Percentiles rank a stretch among this genome's conserved stretches.
Evolutionary conservation across 2,113 vertebrate genomes (phyloP).

Genomic region (Chaetodon auriga): DNA sequence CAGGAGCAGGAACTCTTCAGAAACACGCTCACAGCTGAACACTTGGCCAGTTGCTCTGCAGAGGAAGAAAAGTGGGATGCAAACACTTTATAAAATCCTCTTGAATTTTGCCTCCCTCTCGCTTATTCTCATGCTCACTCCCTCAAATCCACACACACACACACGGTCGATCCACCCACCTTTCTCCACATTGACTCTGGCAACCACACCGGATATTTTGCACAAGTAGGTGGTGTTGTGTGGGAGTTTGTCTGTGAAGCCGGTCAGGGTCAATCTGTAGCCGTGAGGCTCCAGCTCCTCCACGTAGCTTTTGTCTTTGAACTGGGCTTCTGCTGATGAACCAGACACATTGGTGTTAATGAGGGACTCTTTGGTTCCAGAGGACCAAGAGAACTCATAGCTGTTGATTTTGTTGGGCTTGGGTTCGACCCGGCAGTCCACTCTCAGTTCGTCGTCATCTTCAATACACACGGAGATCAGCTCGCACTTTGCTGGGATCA

Average conservation of each 20-base stretch:
- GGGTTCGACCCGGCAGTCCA: slow-evolving; percentile 77
- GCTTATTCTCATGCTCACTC: not conserved
- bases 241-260: slow-evolving; percentile 59
- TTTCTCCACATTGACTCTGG: slow-evolving; percentile 62
- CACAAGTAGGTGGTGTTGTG: slow-evolving; percentile 84
- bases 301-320: slow-evolving; percentile 75
- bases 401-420: slow-evolving; percentile 68
- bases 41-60: slow-evolving; percentile 76
- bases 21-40: slow-evolving; percentile 81
- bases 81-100: slow-evolving; percentile 13
- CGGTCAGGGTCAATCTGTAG: slow-evolving; percentile 75
- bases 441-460: slow-evolving; percentile 80
- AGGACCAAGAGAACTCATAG: slow-evolving; percentile 83
- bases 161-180: slow-evolving; percentile 60
- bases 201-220: slow-evolving; percentile 63
- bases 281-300: slow-evolving; percentile 68
- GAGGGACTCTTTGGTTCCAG: slow-evolving; percentile 69
- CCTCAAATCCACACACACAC: not conserved
- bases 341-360: slow-evolving; percentile 85
- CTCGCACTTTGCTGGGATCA: slow-evolving; percentile 67
- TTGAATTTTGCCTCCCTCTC: slow-evolving; percentile 13
- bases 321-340: slow-evolving; percentile 58
- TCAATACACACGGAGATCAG: slow-evolving; percentile 78
- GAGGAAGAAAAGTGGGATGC: slow-evolving; percentile 36
- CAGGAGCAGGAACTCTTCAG: slow-evolving; percentile 72